Base-by-base conservation (phyloP, 2,888 invertebrate species). In the Sarcophaga caerulescens region DNA sequence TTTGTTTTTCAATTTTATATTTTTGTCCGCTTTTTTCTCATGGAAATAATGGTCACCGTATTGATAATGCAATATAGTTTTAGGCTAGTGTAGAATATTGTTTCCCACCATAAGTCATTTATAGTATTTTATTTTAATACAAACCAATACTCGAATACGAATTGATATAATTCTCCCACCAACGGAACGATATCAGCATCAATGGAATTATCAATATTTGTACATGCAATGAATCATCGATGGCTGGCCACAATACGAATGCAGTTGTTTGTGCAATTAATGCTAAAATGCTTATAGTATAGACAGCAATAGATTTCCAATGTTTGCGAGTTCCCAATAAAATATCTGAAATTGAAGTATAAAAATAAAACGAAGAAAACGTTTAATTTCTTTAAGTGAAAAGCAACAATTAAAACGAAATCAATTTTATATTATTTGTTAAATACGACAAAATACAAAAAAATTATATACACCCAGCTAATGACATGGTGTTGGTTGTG, bases 111-210 rank as follows among this genome's bases (percentile, higher is more conserved):
- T 25, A 25, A 25, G 4, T 25, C 3, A 3, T 12, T 19, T 45
- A 62, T 14, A n/a, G 60, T 19, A 73, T 69, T 14, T 35, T 71
- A 47, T 23, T 11, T 17, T 11, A 35, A 81, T 75, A 86, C 85
- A 52, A 68, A 92, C 92, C 91, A 68, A 91, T 88, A 35, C 88
- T 89, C 47, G 90, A 88, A 84, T 91, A 89, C 11, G 90, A 90
- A 25, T 94, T 94, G 6, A 96, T 94, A 91, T 95, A 97, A 92
- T 97, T 97, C 91, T 96, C 96, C 97, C 97, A 97, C 97, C 97
- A 98, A 25, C 96, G 96, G 68, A 95, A 93, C 0, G 97, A 97
- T 78, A 96, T 94, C 44, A 97, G 93, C 47, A 96, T 89, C 74
- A 96, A 93, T 4, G 96, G 95, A 4, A 95, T 88, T 0, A 96